A percentile compares a stretch with the other conserved stretches of the same genome.
These are phyloP conservation scores for Trematocara caparti DNA, from an alignment of 2,797 vertebrate genomes.

Conservation along the genomic window DNA sequence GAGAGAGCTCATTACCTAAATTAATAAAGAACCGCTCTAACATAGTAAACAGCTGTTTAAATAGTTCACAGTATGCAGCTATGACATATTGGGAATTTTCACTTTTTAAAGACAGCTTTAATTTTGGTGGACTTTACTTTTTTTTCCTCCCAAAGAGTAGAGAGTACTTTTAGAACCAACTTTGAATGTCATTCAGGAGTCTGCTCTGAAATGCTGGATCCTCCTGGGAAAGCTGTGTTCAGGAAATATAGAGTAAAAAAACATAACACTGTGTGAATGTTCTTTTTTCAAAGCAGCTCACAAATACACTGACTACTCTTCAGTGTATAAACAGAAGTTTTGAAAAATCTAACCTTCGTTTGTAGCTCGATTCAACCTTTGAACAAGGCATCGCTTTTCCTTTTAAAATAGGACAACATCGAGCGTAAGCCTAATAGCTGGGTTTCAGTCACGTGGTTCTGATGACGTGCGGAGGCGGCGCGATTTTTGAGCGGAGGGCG, in stretches of 20 bases:
- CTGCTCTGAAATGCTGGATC: neutral
- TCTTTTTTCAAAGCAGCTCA: neutral
- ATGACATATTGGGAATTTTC: neutral
- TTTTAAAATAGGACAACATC: fast-evolving
- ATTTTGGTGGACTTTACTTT: neutral
- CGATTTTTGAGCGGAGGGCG: too few species aligned
- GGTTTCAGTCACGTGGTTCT: too few species aligned
- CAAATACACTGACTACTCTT: neutral
- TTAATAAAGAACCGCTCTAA: neutral
- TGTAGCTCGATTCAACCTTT: neutral
- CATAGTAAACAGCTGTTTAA: neutral
- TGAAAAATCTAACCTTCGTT: neutral
- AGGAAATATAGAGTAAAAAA: neutral
- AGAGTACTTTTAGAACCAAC: neutral
- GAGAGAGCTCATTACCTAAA: neutral
- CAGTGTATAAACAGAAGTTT: neutral
- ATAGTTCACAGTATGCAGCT: neutral
- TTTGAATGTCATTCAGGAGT: slow-evolving; percentile 2
- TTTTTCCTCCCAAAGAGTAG: neutral
- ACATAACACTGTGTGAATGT: neutral
- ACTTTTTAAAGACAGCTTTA: neutral
- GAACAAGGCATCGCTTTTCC: neutral
- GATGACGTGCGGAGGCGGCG: too few species aligned
- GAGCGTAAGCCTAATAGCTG: neutral
- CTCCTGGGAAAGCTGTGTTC: neutral